Evolutionary conservation across 2,797 vertebrate species (phyloP), one percentile per base, ranked within the genome.

Genomic region (Dromococcyx pavoninus): DNA sequence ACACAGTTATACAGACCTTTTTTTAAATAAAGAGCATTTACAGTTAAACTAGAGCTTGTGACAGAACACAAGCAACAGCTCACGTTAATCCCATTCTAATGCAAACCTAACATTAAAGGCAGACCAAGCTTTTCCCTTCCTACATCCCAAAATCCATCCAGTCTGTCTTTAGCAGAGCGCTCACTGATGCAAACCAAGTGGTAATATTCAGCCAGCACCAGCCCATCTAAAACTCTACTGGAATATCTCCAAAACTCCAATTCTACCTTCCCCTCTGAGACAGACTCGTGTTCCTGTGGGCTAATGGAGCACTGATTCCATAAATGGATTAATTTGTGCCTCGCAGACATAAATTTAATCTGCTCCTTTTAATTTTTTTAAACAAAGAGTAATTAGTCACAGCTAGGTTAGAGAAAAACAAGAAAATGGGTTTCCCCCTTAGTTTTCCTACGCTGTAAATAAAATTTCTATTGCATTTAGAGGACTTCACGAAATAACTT

Each of bases 271-370:
- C 95, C 97, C 91, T 93, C 89, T 30, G 97, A 97, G 97, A 97
- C 79, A 27, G 91, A 94, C 79, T 53, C 54, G 88, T 92, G 96
- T 91, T 97, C 96, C 95, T 74, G 65, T 43, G 95, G 88, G 86
- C 97, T 98, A 97, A 97, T 97, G 94, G 96, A 96, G 96, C 95
- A 92, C 97, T 96, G 95, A 96, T 96, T 97, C 97, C 93, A 94
- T 95, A 97, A 97, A 97, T 92, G 96, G 96, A 97, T 94, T 97
- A 97, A 97, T 97, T 97, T 96, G 93, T 97, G 95, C 88, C 93
- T 93, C 70, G 91, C 93, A 90, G 92, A 95, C 93, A 96, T 96
- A 97, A 98, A 97, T 94, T 95, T 94, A 97, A 98, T 97, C 97
- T 97, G 88, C 24, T 96, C 95, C 94, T 97, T 96, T 97, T 94